A percentile compares a stretch with the other conserved stretches of the same genome.
Evolutionary conservation across 2,888 invertebrate genomes (phyloP).

Genomic region (Ecdyonurus torrentis): DNA sequence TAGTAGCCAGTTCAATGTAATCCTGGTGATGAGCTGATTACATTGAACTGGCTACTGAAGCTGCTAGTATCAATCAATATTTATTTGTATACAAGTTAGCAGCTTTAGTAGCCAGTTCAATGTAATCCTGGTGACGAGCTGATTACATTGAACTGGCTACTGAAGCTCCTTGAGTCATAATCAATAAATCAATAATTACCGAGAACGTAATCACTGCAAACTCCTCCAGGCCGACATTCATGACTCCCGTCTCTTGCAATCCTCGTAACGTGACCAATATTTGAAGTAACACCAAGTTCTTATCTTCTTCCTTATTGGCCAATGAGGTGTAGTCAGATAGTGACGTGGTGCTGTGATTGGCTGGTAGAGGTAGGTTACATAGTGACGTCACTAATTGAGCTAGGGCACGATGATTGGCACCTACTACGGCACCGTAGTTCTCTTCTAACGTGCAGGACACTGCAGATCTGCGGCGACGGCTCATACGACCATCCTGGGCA

Average conservation of each 20-base stretch:
- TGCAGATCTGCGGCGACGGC: slow-evolving; percentile 55
- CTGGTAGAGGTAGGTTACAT: not conserved
- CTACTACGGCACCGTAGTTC: slow-evolving; percentile 77
- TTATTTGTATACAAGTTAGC: too few species aligned
- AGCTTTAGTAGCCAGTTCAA: too few species aligned
- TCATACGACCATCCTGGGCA: slow-evolving; percentile 14
- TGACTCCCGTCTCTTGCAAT: slow-evolving; percentile 36
- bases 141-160: too few species aligned
- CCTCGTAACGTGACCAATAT: slow-evolving; percentile 66
- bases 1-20: too few species aligned
- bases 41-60: too few species aligned
- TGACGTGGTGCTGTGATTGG: slow-evolving; percentile 13
- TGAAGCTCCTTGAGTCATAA: too few species aligned
- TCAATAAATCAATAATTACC: not conserved
- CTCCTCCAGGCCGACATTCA: not conserved
- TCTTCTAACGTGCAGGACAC: slow-evolving; percentile 75
- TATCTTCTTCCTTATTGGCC: slow-evolving; percentile 40
- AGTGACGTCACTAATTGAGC: slow-evolving; percentile 37
- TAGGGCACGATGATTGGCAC: slow-evolving; percentile 78
- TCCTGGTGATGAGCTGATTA: too few species aligned
- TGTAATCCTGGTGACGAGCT: too few species aligned
- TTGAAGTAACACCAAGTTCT: slow-evolving; percentile 59
- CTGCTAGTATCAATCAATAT: too few species aligned
- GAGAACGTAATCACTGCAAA: not conserved
- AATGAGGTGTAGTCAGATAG: slow-evolving; percentile 11